A percentile compares a stretch with the other conserved stretches of the same genome.
These are phyloP conservation scores for Hydrocynus forskahlii DNA, from an alignment of 2,797 vertebrate species.

Conservation along the genomic window DNA sequence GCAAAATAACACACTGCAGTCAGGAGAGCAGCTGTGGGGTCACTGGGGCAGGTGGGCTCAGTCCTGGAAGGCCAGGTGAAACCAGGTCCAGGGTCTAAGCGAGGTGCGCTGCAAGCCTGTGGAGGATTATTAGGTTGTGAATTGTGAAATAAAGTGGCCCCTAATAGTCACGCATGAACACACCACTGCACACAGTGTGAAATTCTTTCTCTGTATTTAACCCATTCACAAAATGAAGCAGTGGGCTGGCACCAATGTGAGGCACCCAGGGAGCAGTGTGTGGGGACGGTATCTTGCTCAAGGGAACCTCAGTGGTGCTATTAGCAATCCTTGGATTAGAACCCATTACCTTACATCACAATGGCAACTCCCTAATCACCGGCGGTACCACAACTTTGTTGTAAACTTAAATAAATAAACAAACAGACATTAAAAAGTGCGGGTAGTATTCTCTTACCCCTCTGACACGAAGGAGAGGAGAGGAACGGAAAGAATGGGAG, in stretches of 20 bases:
- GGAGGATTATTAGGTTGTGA: slow-evolving; percentile 13
- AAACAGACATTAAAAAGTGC: neutral
- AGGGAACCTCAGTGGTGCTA: too few relatives aligned
- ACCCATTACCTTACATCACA: too few relatives aligned
- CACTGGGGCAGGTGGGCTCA: neutral
- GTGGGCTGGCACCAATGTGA: too few relatives aligned
- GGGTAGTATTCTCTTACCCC: neutral
- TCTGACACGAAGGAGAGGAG: neutral
- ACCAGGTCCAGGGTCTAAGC: slow-evolving; percentile 12
- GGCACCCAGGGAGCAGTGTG: too few relatives aligned
- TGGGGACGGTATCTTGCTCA: too few relatives aligned
- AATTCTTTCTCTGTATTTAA: neutral
- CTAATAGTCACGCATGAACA: too few relatives aligned
- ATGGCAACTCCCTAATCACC: too few relatives aligned
- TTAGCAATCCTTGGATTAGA: too few relatives aligned
- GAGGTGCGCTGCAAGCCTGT: slow-evolving; percentile 10
- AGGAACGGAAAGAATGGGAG: neutral
- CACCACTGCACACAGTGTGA: too few relatives aligned
- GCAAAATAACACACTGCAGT: neutral
- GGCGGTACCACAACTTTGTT: too few relatives aligned
- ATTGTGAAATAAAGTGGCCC: neutral
- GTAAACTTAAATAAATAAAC: too few relatives aligned
- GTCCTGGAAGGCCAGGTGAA: slow-evolving; percentile 10
- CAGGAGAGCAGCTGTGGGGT: neutral
- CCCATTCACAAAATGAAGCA: too few relatives aligned